A percentile compares a stretch with the other conserved stretches of the same genome.
Conservation (phyloP, 2,113 vertebrate genomes). For the Natator depressus region DNA sequence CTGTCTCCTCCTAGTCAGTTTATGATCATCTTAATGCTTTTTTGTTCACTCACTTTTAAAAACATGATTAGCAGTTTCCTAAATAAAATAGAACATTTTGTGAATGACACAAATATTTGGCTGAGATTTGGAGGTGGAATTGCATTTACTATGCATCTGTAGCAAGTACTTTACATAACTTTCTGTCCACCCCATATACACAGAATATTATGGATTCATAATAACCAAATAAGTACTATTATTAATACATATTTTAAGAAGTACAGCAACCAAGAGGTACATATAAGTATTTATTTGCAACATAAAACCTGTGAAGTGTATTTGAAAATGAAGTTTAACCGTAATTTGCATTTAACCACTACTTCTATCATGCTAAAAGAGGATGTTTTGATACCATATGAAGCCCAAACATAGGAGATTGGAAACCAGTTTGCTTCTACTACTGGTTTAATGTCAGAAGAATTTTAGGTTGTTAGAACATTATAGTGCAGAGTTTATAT, state of each 20-base stretch:
- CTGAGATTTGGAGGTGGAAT: constrained; percentile 17
- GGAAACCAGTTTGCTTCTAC: background rate
- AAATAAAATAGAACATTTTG: constrained; percentile 3
- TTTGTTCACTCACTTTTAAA: background rate
- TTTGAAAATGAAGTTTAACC: background rate
- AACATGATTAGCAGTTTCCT: background rate
- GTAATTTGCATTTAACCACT: constrained; percentile 3
- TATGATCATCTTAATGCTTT: background rate
- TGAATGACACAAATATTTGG: constrained; percentile 29
- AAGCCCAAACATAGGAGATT: background rate
- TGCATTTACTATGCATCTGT: background rate
- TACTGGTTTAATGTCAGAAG: constrained; percentile 51
- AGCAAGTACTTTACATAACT: background rate
- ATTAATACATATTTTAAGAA: background rate
- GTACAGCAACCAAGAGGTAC: constrained; percentile 5
- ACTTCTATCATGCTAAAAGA: background rate
- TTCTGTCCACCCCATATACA: background rate
- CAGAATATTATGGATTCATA: background rate
- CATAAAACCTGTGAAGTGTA: background rate
- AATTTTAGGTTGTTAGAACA: background rate
- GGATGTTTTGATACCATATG: background rate
- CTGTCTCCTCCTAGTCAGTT: background rate
- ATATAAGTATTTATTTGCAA: constrained; percentile 9
- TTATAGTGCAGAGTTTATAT: background rate
- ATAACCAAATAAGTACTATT: background rate